Percentiles rank a stretch among this genome's conserved stretches.
Conservation (phyloP, 2,113 vertebrate genomes). For the Felis catus region F.catus_Fca126_mat1.0 CM031412.1:221902001-221902500, state of each 20-base stretch:
- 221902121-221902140: not conserved
- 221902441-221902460: not conserved
- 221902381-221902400: not conserved
- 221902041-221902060: not conserved
- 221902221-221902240: not conserved
- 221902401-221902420: not conserved
- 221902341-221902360: not conserved
- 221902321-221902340: not conserved
- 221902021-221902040: not conserved
- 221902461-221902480: not conserved
- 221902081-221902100: not conserved
- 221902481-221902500: not conserved
- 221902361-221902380: not conserved
- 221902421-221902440: not conserved
- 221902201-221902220: not conserved
- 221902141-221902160: not conserved
- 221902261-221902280: not conserved
- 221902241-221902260: not conserved
- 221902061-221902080: not conserved
- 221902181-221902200: too few relatives aligned
- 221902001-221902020: not conserved
- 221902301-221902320: not conserved
- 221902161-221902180: not conserved
- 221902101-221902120: not conserved
- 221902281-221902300: not conserved